A percentile compares a stretch with the other conserved stretches of the same genome.
phyloP scores from a whole-genome alignment of 2,888 invertebrate species.

The Morpho achilles region DNA sequence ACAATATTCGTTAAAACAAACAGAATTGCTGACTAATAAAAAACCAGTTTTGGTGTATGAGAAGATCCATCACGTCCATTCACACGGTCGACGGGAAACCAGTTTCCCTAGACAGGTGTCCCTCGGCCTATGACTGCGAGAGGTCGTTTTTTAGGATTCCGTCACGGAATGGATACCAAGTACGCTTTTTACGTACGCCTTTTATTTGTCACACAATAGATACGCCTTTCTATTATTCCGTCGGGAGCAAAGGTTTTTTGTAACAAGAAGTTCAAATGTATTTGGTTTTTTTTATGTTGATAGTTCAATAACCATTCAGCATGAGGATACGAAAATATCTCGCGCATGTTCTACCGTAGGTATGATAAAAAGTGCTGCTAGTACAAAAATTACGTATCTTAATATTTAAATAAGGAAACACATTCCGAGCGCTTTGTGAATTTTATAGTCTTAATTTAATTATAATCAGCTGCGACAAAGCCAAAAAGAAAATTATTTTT shows the following conservation, averaged over 20 bases:
- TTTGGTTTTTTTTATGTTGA: too few relatives aligned
- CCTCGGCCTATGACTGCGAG: slow-evolving; percentile 30
- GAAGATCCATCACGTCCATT: slow-evolving; percentile 61
- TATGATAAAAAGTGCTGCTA: too few relatives aligned
- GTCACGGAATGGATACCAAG: slow-evolving; percentile 19
- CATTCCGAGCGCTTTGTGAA: too few relatives aligned
- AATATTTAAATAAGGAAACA: too few relatives aligned
- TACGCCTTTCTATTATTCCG: not conserved
- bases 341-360: too few relatives aligned
- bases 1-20: slow-evolving; percentile 24
- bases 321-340: too few relatives aligned
- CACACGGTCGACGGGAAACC: slow-evolving; percentile 63
- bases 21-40: slow-evolving; percentile 26
- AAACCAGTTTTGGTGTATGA: slow-evolving; percentile 60
- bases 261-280: not conserved
- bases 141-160: slow-evolving; percentile 42
- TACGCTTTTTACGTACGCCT: slow-evolving; percentile 3
- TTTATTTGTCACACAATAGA: slow-evolving; percentile 8
- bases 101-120: slow-evolving; percentile 65
- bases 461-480: too few relatives aligned
- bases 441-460: too few relatives aligned
- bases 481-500: too few relatives aligned
- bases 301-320: too few relatives aligned
- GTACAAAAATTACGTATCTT: too few relatives aligned
- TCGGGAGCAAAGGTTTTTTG: not conserved